Percentiles rank a stretch among this genome's conserved stretches.
Conservation (phyloP, 2,888 invertebrate species). For the Drosophila paracracens region DNA sequence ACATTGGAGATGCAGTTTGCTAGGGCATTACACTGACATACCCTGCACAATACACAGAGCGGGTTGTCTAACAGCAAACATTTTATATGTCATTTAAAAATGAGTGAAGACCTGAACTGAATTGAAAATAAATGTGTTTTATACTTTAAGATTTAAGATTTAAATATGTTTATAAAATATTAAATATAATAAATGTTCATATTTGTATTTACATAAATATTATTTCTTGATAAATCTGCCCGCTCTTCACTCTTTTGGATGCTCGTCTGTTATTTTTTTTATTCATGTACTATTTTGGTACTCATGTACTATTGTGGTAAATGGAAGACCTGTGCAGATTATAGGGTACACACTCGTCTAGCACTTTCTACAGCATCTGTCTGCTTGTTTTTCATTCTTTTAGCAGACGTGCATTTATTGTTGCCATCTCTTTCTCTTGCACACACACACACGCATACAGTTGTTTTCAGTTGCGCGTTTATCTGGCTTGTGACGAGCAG, state of each 20-base stretch:
- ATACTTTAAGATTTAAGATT: neutral
- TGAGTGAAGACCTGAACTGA: neutral
- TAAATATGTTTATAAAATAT: neutral
- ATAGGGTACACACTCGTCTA: neutral
- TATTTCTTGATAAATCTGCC: neutral
- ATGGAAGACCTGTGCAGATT: neutral
- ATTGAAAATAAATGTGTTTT: neutral
- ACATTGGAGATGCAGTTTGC: conserved; percentile 29
- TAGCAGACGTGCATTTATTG: conserved; percentile 21
- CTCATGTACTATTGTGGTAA: neutral
- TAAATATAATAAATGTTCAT: neutral
- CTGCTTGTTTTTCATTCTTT: conserved; percentile 19
- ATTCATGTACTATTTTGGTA: neutral
- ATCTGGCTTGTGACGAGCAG: conserved; percentile 19
- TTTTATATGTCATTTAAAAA: neutral
- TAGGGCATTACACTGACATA: conserved; percentile 41
- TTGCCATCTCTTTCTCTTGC: conserved; percentile 1
- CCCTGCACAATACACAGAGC: conserved; percentile 12
- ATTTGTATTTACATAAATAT: neutral
- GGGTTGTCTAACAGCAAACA: neutral
- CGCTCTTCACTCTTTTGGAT: neutral
- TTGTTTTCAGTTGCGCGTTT: conserved; percentile 42
- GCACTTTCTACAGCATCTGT: neutral
- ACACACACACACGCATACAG: neutral
- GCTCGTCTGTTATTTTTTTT: neutral